Conservation (phyloP, 2,888 invertebrate genomes). For the Trichogramma dendrolimi region DNA sequence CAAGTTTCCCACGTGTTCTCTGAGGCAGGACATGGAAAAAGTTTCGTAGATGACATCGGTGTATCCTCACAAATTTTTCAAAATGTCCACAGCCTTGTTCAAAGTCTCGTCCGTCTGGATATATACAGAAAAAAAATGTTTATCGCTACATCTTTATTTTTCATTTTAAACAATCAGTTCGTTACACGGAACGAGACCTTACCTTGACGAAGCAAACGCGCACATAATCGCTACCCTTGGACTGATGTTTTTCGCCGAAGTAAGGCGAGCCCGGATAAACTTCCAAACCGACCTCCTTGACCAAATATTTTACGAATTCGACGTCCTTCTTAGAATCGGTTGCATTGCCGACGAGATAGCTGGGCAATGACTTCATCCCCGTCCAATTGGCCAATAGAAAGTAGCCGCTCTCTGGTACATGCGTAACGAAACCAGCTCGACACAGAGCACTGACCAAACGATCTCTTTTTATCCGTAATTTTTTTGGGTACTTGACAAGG, state of each 20-base stretch:
- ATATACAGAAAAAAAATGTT: no score
- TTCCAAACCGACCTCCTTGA: constrained; percentile 85
- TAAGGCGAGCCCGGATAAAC: constrained; percentile 93
- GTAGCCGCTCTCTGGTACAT: constrained; percentile 93
- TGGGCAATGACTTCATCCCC: constrained; percentile 55
- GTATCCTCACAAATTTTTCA: no score
- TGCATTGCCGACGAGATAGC: constrained; percentile 39
- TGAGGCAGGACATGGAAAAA: no score
- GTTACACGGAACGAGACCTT: constrained; percentile 27
- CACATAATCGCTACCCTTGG: constrained; percentile 77
- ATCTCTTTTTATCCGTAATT: constrained; percentile 74
- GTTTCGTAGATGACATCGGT: no score
- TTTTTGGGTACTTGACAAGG: constrained; percentile 69
- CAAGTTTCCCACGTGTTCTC: no score
- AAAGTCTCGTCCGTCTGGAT: no score
- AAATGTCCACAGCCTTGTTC: no score
- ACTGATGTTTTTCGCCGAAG: constrained; percentile 76
- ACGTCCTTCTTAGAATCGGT: constrained; percentile 76
- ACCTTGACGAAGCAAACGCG: constrained; percentile 94
- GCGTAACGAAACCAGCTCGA: constrained; percentile 83
- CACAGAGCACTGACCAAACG: constrained; percentile 68
- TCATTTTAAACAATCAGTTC: no score
- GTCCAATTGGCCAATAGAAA: constrained; percentile 94
- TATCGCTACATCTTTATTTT: no score
- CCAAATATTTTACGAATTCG: constrained; percentile 92